phyloP scores from a whole-genome alignment of 1,140 invertebrate species.

The Lordiphosa stackelbergi region DNA sequence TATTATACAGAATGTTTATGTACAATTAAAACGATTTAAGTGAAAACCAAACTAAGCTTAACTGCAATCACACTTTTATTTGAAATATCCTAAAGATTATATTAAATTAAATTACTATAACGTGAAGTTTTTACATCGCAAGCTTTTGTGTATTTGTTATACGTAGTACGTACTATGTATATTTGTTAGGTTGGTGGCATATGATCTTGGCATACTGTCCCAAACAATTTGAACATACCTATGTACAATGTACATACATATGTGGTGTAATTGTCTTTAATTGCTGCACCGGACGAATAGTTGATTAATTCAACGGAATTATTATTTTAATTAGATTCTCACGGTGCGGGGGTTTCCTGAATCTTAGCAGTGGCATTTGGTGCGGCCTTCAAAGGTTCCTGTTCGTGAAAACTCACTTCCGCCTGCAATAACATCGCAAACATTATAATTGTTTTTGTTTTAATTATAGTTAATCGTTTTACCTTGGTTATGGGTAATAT shows the following conservation, averaged over 20 bases:
- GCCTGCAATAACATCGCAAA: constrained; percentile 8
- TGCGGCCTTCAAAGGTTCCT: constrained; percentile 27
- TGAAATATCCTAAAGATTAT: constrained; percentile 25
- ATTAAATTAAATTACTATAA: constrained; percentile 46
- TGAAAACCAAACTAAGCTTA: constrained; percentile 41
- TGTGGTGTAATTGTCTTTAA: constrained; percentile 10
- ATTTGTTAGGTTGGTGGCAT: constrained; percentile 35
- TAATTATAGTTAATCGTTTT: neutral
- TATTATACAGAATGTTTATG: constrained; percentile 30
- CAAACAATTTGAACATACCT: neutral
- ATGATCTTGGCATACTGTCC: constrained; percentile 29
- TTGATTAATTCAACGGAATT: constrained; percentile 11
- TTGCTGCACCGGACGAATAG: constrained; percentile 28
- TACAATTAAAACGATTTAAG: constrained; percentile 32
- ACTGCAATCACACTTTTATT: constrained; percentile 43
- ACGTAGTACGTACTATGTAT: constrained; percentile 5
- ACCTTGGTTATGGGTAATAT: constrained; percentile 23
- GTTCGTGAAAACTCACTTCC: constrained; percentile 23
- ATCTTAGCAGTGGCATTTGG: constrained; percentile 32
- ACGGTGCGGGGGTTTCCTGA: constrained; percentile 26
- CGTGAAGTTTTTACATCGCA: constrained; percentile 40
- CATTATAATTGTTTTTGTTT: neutral
- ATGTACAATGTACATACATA: no score
- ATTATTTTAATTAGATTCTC: constrained; percentile 5
- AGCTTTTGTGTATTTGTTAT: constrained; percentile 32